Conservation (phyloP, 1,140 invertebrate genomes). For the Cheumatopsyche charites region DNA sequence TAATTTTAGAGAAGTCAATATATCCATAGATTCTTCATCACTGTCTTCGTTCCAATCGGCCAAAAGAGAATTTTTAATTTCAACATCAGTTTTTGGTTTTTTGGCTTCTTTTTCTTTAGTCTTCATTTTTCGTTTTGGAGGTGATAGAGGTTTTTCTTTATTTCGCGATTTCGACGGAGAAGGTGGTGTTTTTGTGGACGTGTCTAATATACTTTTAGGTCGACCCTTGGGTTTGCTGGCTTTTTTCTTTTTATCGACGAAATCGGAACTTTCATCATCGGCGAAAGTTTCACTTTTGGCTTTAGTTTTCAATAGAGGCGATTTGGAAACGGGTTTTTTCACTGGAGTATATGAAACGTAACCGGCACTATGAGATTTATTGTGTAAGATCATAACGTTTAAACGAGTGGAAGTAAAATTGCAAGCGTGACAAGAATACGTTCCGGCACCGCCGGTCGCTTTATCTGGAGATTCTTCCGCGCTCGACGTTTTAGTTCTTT, state of each 20-base stretch:
- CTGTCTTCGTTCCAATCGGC: conserved; percentile 60
- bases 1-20: conserved; percentile 48
- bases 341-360: conserved; percentile 57
- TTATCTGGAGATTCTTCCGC: conserved; percentile 3
- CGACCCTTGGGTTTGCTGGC: not conserved
- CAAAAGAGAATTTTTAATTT: conserved; percentile 60
- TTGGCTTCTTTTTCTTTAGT: conserved; percentile 50
- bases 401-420: conserved; percentile 68
- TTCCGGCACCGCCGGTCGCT: conserved; percentile 51
- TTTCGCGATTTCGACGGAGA: conserved; percentile 1
- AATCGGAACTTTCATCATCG: conserved; percentile 40
- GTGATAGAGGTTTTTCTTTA: conserved; percentile 20
- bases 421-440: conserved; percentile 70
- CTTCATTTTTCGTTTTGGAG: conserved; percentile 34
- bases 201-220: conserved; percentile 4
- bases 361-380: conserved; percentile 64
- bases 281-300: conserved; percentile 44
- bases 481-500: not conserved
- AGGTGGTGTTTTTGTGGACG: not conserved
- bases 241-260: not conserved
- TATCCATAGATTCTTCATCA: conserved; percentile 51
- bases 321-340: conserved; percentile 53
- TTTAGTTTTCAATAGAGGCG: conserved; percentile 47
- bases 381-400: conserved; percentile 73
- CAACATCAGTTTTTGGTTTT: conserved; percentile 58